A percentile compares a stretch with the other conserved stretches of the same genome.
These are phyloP conservation scores for Cladorhizidae sp. DNA, from an alignment of 37 sponge, comb jelly and placozoan species.

Conservation along the genomic window DNA sequence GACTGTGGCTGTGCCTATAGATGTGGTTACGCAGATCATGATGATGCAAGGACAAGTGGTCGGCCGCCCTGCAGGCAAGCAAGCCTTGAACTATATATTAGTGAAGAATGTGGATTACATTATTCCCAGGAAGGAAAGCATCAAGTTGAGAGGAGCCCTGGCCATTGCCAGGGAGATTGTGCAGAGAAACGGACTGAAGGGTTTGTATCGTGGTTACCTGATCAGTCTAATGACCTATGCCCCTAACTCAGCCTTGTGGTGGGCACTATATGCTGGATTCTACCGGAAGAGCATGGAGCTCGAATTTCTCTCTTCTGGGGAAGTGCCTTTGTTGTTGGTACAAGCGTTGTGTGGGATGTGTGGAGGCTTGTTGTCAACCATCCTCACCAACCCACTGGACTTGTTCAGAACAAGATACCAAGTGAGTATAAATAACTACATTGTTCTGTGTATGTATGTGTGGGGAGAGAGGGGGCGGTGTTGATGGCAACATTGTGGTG, in stretches of 20 bases:
- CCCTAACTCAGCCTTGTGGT: conserved; percentile 95
- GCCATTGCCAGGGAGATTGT: conserved; percentile 60
- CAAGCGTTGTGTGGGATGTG: conserved; percentile 74
- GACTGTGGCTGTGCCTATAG: conserved; percentile 87
- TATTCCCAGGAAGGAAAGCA: conserved; percentile 17
- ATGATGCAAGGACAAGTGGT: conserved; percentile 88
- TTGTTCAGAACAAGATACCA: conserved; percentile 94
- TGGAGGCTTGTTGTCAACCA: conserved; percentile 64
- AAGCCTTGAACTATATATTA: conserved; percentile 7
- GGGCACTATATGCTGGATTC: conserved; percentile 70
- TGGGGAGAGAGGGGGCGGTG: background rate
- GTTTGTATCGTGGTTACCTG: conserved; percentile 87
- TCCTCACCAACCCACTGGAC: conserved; percentile 91
- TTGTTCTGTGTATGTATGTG: no score
- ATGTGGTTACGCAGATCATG: conserved; percentile 86
- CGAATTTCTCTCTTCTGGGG: conserved; percentile 15
- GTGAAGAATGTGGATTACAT: conserved; percentile 59
- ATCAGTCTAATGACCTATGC: conserved; percentile 90
- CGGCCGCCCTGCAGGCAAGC: background rate
- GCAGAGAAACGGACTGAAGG: conserved; percentile 61
- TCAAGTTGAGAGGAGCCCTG: conserved; percentile 35
- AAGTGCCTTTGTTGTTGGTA: conserved; percentile 56
- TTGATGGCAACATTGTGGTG: no score
- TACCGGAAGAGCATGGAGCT: conserved; percentile 21
- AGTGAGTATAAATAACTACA: conserved; percentile 52